Evolutionary conservation across 2,797 vertebrate species (phyloP).

Genomic region (Sebastes taczanowskii): DNA sequence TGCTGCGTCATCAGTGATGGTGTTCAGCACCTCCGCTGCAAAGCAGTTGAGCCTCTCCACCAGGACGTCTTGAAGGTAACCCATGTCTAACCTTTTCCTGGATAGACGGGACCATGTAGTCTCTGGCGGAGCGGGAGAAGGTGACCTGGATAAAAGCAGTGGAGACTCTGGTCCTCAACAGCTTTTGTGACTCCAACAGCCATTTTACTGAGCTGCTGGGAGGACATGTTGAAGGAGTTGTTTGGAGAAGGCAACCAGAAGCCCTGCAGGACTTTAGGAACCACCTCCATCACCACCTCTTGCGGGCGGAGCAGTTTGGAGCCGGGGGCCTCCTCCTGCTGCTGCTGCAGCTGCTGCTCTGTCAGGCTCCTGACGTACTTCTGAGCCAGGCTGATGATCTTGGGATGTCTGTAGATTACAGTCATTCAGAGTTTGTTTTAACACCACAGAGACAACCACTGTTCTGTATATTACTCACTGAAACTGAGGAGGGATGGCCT

Average conservation of each 20-base stretch:
- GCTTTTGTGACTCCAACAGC: background rate
- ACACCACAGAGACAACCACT: background rate
- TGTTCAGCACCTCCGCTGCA: background rate
- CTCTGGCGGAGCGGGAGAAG: background rate
- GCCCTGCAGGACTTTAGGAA: background rate
- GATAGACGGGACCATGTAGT: background rate
- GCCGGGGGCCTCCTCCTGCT: background rate
- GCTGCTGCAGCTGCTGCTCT: background rate
- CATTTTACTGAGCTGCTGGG: background rate
- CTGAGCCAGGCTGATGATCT: background rate
- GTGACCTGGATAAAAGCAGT: background rate
- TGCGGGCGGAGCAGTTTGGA: background rate
- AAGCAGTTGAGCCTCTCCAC: background rate
- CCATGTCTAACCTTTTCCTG: background rate
- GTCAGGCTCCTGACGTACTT: background rate
- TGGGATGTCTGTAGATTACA: background rate
- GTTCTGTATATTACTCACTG: background rate
- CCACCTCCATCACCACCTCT: background rate
- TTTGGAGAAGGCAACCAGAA: background rate
- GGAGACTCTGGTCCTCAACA: background rate
- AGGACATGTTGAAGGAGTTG: background rate
- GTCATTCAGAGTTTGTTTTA: background rate
- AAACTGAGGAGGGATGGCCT: background rate
- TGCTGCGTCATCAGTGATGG: background rate
- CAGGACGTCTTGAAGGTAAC: background rate